Evolutionary conservation across 1,140 invertebrate genomes (phyloP), one percentile per base, ranked within the genome.

Genomic region (Drosophila punjabiensis): DNA sequence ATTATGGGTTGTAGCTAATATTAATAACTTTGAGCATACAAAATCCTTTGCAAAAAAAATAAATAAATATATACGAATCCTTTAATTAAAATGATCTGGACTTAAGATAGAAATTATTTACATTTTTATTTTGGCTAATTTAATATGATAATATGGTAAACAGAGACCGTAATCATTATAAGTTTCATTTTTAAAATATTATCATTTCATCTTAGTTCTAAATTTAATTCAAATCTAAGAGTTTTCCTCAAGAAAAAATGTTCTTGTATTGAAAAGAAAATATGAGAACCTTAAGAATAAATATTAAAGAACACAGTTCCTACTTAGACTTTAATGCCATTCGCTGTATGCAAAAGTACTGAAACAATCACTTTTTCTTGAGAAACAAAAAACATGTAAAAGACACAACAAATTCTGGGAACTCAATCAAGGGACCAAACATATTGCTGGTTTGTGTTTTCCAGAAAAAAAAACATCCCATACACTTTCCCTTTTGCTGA

Each of bases 401-500:
- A 20, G 11, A 4, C 7, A 5, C n/a, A 20, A 11, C 14, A 37
- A 13, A 24, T 62, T 62, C 55, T 61, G 14, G 33, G 41, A 67
- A 64, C 20, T 68, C 3, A 32, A 20, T 47, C 43, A 16, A 20
- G 14, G 24, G 20, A 55, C 7, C 18, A 20, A 56, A 20, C 4
- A 16, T 13, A 4, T 20, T 11, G 10, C 33, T 63, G 45, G 39
- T 62, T 30, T 67, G 20, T 16, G 35, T 45, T 70, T 32, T 58
- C 30, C 11, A 14, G 33, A 37, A 37, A 56, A 37, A 24, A 56
- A 39, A 32, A n/a, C 66, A 32, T 35, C 45, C 33, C 50, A 32
- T 32, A 52, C 43, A 74, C 70, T 74, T 74, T 74, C 68, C 70
- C 55, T 73, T 73, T 74, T 61, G 20, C 37, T 37, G n/a, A 39